These are phyloP conservation scores for Aromia moschata DNA, from an alignment of 2,888 invertebrate genomes.

Conservation along the genomic window DNA sequence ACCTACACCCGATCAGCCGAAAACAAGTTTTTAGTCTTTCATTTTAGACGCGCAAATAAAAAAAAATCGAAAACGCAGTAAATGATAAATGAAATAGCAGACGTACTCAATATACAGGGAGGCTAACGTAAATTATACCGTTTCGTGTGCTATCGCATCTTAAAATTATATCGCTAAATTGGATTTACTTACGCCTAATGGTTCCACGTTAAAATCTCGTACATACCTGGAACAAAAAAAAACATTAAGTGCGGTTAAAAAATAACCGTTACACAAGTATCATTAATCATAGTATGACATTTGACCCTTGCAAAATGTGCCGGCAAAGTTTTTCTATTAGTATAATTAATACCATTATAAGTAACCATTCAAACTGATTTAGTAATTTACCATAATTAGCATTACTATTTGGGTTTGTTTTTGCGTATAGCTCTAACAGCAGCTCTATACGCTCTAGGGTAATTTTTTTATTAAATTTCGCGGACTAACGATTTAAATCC, in stretches of 20 bases:
- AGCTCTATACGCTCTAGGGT: background rate
- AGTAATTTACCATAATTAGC: constrained; percentile 6
- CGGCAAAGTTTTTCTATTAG: constrained; percentile 2
- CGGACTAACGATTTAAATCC: background rate
- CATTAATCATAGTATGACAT: constrained; percentile 30
- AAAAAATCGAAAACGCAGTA: constrained; percentile 49
- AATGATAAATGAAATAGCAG: constrained; percentile 54
- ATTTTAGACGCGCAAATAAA: constrained; percentile 51
- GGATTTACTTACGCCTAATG: constrained; percentile 28
- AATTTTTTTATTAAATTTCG: background rate
- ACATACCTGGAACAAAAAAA: constrained; percentile 45
- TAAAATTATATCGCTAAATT: background rate
- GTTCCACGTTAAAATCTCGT: constrained; percentile 17
- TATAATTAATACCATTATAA: background rate
- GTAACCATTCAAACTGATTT: background rate
- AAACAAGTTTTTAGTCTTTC: constrained; percentile 58
- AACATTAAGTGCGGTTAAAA: constrained; percentile 32
- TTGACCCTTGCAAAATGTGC: constrained; percentile 9
- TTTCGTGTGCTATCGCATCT: background rate
- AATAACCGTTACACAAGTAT: constrained; percentile 29
- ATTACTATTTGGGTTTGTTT: background rate
- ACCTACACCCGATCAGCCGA: constrained; percentile 57
- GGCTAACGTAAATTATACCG: background rate
- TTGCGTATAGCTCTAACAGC: background rate
- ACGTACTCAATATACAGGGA: constrained; percentile 41